Conservation (phyloP, 2,888 invertebrate species). For the Rugalucina vietnamica region DNA sequence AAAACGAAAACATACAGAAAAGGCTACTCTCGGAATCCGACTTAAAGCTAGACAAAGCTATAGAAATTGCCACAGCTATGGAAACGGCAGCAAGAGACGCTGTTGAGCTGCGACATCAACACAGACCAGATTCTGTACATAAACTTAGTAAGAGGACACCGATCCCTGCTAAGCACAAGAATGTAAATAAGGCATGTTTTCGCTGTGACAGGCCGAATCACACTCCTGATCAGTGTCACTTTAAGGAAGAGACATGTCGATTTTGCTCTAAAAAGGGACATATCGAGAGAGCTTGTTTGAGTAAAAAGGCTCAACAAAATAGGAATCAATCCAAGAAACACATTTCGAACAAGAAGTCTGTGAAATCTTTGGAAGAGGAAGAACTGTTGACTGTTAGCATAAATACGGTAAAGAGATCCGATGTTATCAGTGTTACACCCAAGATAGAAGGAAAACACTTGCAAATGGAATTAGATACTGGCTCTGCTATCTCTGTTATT, state of each 20-base stretch:
- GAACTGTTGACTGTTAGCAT: not conserved
- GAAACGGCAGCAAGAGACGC: slow-evolving; percentile 17
- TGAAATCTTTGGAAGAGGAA: not conserved
- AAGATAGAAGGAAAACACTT: not conserved
- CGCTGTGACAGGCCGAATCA: slow-evolving; percentile 11
- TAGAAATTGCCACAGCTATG: slow-evolving; percentile 15
- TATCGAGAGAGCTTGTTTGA: not conserved
- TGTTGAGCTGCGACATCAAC: not conserved
- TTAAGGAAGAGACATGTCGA: not conserved
- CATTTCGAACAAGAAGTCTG: not conserved
- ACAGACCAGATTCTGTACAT: not conserved
- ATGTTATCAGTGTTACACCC: not conserved
- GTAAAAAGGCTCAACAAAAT: too few relatives aligned
- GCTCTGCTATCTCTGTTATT: not conserved
- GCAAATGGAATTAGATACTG: slow-evolving; percentile 9
- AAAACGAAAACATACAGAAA: slow-evolving; percentile 22
- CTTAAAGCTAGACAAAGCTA: not conserved
- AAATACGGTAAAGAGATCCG: not conserved
- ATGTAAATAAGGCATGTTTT: not conserved
- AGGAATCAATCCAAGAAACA: too few relatives aligned
- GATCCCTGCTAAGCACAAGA: not conserved
- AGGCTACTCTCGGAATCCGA: slow-evolving; percentile 18
- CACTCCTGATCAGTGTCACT: not conserved
- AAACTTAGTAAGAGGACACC: not conserved
- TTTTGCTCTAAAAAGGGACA: not conserved